These are phyloP conservation scores for Capitella teleta DNA, from an alignment of 1,140 invertebrate genomes.

Conservation along the genomic window DNA sequence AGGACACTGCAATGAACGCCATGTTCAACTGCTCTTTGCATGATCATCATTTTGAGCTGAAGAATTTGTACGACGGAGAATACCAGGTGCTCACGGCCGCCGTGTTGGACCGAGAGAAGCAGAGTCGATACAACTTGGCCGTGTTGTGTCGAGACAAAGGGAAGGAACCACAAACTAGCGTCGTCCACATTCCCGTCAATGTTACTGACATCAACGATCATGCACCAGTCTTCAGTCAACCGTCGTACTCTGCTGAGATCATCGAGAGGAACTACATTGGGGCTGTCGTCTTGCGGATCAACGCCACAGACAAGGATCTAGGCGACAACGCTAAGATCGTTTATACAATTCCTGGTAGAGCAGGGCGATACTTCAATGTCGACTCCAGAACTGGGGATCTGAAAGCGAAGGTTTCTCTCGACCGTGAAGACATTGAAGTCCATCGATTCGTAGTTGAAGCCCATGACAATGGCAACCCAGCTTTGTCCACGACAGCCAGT, in stretches of 20 bases:
- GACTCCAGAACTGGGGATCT: conserved; percentile 78
- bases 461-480: conserved; percentile 3
- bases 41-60: conserved; percentile 7
- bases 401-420: conserved; percentile 71
- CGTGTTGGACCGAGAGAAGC: conserved; percentile 70
- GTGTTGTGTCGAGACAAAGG: conserved; percentile 73
- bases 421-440: conserved; percentile 51
- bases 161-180: conserved; percentile 62
- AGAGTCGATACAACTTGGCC: conserved; percentile 71
- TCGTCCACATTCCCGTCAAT: conserved; percentile 74
- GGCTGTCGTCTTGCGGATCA: conserved; percentile 3
- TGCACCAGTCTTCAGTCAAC: conserved; percentile 65
- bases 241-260: conserved; percentile 51
- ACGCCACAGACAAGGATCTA: conserved; percentile 34
- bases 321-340: conserved; percentile 38
- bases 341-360: conserved; percentile 49
- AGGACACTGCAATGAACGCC: conserved; percentile 77
- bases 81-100: conserved; percentile 45
- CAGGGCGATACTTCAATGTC: conserved; percentile 62
- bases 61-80: conserved; percentile 4
- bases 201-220: conserved; percentile 91
- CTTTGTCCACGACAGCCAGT: conserved; percentile 6
- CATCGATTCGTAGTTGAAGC: conserved; percentile 8
- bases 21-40: conserved; percentile 37
- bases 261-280: conserved; percentile 19